phyloP scores from a whole-genome alignment of 2,888 invertebrate genomes.

The Cephus sareptanus region DNA sequence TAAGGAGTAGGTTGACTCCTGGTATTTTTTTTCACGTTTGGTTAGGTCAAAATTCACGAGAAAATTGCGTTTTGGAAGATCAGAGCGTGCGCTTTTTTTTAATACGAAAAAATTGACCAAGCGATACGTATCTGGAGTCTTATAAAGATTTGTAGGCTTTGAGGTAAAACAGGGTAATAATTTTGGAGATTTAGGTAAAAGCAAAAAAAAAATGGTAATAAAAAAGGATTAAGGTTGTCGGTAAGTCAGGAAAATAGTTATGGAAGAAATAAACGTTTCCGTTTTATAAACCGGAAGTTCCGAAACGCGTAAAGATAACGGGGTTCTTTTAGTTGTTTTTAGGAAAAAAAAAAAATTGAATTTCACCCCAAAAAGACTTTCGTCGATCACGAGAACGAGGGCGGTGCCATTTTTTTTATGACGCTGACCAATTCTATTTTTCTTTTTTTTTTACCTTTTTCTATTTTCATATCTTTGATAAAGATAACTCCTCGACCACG shows the following conservation, averaged over 20 bases:
- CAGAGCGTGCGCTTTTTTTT: too few relatives aligned
- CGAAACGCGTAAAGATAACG: background rate
- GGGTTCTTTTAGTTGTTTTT: background rate
- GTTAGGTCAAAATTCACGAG: too few relatives aligned
- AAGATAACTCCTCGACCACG: conserved; percentile 23
- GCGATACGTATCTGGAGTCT: too few relatives aligned
- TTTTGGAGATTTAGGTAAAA: background rate
- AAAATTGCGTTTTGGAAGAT: too few relatives aligned
- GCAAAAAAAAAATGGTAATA: background rate
- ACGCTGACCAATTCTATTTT: background rate
- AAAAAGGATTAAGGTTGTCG: background rate
- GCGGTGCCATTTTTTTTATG: conserved; percentile 14
- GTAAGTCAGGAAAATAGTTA: background rate
- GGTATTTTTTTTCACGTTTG: too few relatives aligned
- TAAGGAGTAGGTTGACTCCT: too few relatives aligned
- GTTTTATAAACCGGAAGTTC: background rate
- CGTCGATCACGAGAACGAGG: background rate
- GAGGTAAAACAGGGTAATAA: too few relatives aligned
- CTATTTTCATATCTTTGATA: conserved; percentile 16
- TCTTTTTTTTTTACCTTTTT: conserved; percentile 11
- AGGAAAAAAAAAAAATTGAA: background rate
- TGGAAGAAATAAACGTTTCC: background rate
- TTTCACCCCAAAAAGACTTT: background rate
- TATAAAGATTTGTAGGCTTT: too few relatives aligned
- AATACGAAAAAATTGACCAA: too few relatives aligned